Conservation (phyloP, 2,888 invertebrate genomes). For the Pteria penguin region DNA sequence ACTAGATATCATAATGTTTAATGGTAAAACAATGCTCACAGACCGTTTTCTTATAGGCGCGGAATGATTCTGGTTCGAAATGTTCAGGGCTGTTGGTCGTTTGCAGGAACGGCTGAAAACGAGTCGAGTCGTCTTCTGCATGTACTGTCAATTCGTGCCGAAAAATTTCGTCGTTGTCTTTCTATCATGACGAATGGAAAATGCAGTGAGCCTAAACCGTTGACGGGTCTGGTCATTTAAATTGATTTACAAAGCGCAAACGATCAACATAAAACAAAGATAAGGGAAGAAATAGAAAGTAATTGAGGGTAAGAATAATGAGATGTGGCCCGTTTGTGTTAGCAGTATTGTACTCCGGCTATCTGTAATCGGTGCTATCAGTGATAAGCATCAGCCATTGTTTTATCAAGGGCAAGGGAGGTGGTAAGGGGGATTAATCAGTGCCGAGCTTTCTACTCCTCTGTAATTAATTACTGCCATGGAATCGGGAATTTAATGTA, state of each 20-base stretch:
- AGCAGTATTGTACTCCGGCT: not conserved
- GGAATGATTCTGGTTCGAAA: too few relatives aligned
- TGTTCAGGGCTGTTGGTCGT: too few relatives aligned
- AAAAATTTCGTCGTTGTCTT: too few relatives aligned
- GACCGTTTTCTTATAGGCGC: too few relatives aligned
- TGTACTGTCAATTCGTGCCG: too few relatives aligned
- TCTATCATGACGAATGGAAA: too few relatives aligned
- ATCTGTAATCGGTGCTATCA: not conserved
- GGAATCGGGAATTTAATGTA: not conserved
- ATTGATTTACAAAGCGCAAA: not conserved
- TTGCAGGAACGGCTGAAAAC: too few relatives aligned
- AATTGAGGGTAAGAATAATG: not conserved
- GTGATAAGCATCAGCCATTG: conserved; percentile 22
- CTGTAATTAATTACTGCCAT: conserved; percentile 15
- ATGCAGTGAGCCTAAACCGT: too few relatives aligned
- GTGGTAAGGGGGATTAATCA: conserved; percentile 14
- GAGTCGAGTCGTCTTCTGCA: too few relatives aligned
- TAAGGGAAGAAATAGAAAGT: not conserved
- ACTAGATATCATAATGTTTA: too few relatives aligned
- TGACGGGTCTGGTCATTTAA: not conserved
- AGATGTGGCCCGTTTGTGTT: not conserved
- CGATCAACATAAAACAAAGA: not conserved
- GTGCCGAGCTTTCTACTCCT: conserved; percentile 15
- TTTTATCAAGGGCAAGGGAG: conserved; percentile 11
- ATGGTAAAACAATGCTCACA: too few relatives aligned